Conservation (phyloP, 2,113 vertebrate species). For the Coptodon rendalli region DNA sequence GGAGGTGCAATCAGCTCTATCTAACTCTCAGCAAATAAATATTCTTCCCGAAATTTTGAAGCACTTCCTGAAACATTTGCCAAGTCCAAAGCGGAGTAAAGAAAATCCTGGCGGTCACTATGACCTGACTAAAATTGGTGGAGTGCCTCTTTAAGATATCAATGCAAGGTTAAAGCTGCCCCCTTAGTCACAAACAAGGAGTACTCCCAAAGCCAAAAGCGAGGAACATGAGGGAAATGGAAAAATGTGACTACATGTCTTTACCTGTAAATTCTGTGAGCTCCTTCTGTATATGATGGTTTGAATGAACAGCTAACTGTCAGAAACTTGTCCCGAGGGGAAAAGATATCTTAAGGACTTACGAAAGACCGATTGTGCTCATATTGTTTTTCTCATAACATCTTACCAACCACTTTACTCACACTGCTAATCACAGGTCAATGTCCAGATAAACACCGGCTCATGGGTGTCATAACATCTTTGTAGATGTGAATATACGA, state of each 20-base stretch:
- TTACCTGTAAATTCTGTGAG: not conserved
- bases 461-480: not conserved
- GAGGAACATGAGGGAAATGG: not conserved
- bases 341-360: not conserved
- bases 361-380: constrained; percentile 6
- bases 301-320: not conserved
- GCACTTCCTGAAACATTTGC: not conserved
- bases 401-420: not conserved
- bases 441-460: not conserved
- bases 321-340: not conserved
- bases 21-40: not conserved
- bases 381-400: not conserved
- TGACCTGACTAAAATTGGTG: not conserved
- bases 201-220: not conserved
- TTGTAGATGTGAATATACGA: not conserved
- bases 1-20: not conserved
- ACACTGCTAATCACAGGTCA: constrained; percentile 31
- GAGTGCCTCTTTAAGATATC: not conserved
- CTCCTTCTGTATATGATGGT: not conserved
- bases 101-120: not conserved
- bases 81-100: not conserved
- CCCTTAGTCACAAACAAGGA: not conserved
- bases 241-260: not conserved
- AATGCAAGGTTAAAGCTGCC: not conserved
- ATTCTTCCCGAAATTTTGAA: not conserved